A percentile compares a stretch with the other conserved stretches of the same genome.
Evolutionary conservation across 2,797 vertebrate genomes (phyloP).

Genomic region (Ctenochaetus hawaiiensis): DNA sequence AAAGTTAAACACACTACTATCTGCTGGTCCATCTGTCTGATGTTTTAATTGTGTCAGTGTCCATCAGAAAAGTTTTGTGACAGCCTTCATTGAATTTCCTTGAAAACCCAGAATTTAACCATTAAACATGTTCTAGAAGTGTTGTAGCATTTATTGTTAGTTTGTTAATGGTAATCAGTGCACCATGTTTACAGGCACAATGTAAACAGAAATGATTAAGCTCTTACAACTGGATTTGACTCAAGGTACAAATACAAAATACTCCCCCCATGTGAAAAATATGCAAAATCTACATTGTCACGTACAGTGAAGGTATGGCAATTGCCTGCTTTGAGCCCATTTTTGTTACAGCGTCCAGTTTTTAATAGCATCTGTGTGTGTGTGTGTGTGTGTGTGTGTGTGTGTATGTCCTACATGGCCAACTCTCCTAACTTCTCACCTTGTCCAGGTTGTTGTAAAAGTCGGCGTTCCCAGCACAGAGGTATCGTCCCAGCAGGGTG

Average conservation of each 20-base stretch:
- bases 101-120: background rate
- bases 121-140: background rate
- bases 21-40: too few relatives aligned
- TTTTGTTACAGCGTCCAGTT: background rate
- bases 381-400: background rate
- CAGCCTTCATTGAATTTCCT: background rate
- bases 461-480: slow-evolving; percentile 95
- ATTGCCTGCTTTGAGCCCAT: background rate
- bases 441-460: slow-evolving; percentile 97
- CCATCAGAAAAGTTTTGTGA: background rate
- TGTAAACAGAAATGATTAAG: background rate
- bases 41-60: too few relatives aligned
- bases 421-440: slow-evolving; percentile 73
- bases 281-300: background rate
- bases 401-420: background rate
- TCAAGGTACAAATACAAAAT: background rate
- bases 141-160: background rate
- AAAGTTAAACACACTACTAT: too few relatives aligned
- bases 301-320: background rate
- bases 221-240: background rate
- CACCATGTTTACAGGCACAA: background rate
- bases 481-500: slow-evolving; percentile 93
- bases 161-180: background rate
- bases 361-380: background rate
- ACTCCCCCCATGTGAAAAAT: background rate